A percentile compares a stretch with the other conserved stretches of the same genome.
These are phyloP conservation scores for Harpalus rufipes DNA, from an alignment of 2,888 invertebrate species.

Conservation along the genomic window DNA sequence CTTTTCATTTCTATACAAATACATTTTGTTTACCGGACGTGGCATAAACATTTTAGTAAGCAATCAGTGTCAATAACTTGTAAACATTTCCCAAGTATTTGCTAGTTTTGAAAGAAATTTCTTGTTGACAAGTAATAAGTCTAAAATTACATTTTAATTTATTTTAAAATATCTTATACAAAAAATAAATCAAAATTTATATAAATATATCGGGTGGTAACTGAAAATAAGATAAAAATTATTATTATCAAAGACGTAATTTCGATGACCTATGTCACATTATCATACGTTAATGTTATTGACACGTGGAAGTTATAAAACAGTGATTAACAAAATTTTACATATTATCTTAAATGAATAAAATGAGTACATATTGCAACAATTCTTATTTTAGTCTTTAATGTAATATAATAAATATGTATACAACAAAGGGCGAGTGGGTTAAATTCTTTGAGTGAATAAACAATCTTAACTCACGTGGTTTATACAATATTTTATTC, in stretches of 20 bases:
- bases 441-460: no score
- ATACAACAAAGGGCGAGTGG: no score
- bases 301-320: constrained; percentile 14
- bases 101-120: neutral
- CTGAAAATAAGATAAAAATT: constrained; percentile 37
- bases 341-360: neutral
- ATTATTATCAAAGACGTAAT: constrained; percentile 38
- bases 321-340: neutral
- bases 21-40: no score
- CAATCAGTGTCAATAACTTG: no score
- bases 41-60: no score
- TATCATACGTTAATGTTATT: constrained; percentile 26
- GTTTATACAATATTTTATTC: no score
- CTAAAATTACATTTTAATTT: constrained; percentile 10
- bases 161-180: neutral
- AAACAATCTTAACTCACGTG: no score
- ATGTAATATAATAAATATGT: no score
- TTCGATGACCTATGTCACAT: constrained; percentile 20
- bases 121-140: neutral
- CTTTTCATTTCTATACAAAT: no score
- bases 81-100: no score
- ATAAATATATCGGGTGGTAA: constrained; percentile 45
- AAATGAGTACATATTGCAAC: neutral
- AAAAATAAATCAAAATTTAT: neutral
- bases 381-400: neutral